Evolutionary conservation across 2,888 invertebrate genomes (phyloP), one percentile per base, ranked within the genome.

Genomic region (Erynnis tages): DNA sequence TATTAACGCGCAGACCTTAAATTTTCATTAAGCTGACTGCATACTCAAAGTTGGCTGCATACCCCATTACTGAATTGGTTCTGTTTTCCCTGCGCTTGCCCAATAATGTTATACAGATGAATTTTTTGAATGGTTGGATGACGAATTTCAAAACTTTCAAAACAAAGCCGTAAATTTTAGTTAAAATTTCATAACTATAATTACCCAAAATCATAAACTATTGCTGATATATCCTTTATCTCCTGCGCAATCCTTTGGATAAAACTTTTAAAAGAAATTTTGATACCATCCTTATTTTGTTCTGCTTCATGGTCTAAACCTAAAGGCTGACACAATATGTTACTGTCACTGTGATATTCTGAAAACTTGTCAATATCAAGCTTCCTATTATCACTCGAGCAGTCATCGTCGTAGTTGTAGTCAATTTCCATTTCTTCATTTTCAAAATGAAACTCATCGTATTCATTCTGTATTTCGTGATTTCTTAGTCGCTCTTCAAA

Each of bases 201-300:
- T 67, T 64, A 82, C 82, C 81, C 79, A 56, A 79, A 76, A 8
- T 38, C 43, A 29, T 62, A 55, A 6, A 78, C 66, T 30, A 63
- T 54, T 17, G 38, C 21, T 52, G 76, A 65, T 7, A 71, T 59
- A 13, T 63, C 55, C 40, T 58, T 67, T 17, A 79, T 65, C 59
- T 73, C 67, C 35, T 55, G 55, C 13, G 73, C 53, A 38, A 75
- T 56, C 50, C 55, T 65, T 35, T 48, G 50, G 23, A 71, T 53
- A 29, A 76, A 53, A 13, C 53, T 57, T 54, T 69, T 68, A 34
- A 72, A 70, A 48, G 55, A 35, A 35, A 37, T 7, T 29, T 35
- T 14, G 10, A 19, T 13, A 17, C 11, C 29, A 5, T 35, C 35
- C 2, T 34, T 29, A 10, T 19, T 27, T 8, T 5, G 16, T 10